Conservation (phyloP, 92 coral and sea anemone genomes). For the Phymanthus crucifer region DNA sequence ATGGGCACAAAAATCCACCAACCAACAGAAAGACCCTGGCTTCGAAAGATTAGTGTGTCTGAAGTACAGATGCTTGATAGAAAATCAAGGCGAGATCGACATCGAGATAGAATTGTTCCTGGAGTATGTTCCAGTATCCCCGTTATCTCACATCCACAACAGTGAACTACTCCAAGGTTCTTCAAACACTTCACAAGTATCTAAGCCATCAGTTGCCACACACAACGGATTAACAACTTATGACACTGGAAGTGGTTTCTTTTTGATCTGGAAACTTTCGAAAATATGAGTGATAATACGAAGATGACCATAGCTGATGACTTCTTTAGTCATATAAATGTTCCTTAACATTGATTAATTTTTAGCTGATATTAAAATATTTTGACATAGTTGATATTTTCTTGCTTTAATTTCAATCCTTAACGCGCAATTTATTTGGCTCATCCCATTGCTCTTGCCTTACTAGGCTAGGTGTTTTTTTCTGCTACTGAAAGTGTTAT, state of each 20-base stretch:
- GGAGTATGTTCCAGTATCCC: background rate
- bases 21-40: background rate
- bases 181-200: background rate
- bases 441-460: background rate
- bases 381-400: no score
- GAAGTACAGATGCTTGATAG: background rate
- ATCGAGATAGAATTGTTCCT: background rate
- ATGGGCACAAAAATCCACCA: no score
- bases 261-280: no score
- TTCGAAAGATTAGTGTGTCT: background rate
- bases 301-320: no score
- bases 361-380: no score
- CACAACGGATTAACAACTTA: background rate
- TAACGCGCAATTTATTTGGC: background rate
- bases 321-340: no score
- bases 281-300: no score
- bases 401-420: background rate
- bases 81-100: background rate
- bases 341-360: no score
- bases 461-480: background rate
- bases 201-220: background rate
- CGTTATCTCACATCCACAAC: background rate
- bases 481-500: background rate
- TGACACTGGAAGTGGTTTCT: no score
- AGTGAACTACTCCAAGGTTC: background rate